These are phyloP conservation scores for Lethocerus indicus DNA, from an alignment of 1,140 invertebrate species.

Conservation along the genomic window DNA sequence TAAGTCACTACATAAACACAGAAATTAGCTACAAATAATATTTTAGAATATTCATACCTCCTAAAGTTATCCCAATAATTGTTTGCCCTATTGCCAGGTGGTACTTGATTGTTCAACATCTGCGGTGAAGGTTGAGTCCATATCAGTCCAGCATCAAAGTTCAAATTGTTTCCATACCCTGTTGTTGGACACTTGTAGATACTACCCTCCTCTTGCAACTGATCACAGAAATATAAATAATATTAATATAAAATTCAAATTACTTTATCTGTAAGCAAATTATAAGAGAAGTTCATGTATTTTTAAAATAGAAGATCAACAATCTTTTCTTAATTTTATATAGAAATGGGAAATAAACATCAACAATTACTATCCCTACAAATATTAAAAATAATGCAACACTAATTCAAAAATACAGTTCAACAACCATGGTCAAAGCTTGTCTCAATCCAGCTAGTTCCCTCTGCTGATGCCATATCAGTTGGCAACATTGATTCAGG, in stretches of 20 bases:
- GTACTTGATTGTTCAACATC: slow-evolving; percentile 69
- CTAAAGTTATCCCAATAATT: slow-evolving; percentile 86
- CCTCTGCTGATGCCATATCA: slow-evolving; percentile 39
- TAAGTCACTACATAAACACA: too few relatives aligned
- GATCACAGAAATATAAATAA: too few relatives aligned
- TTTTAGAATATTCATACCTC: too few relatives aligned
- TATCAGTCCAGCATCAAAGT: slow-evolving; percentile 14
- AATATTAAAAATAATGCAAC: background rate
- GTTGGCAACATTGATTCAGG: slow-evolving; percentile 41
- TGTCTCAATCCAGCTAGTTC: slow-evolving; percentile 33
- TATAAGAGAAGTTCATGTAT: too few relatives aligned
- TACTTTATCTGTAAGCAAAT: too few relatives aligned
- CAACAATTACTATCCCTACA: too few relatives aligned
- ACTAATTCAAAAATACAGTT: background rate
- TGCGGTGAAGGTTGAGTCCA: slow-evolving; percentile 15
- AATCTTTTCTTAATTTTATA: too few relatives aligned
- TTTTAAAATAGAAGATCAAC: too few relatives aligned
- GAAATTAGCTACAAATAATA: too few relatives aligned
- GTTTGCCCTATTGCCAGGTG: slow-evolving; percentile 69
- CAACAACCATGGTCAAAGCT: slow-evolving; percentile 20
- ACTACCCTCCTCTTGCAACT: slow-evolving; percentile 25
- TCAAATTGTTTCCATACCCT: slow-evolving; percentile 17
- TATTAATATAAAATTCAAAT: too few relatives aligned
- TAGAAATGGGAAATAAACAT: too few relatives aligned
- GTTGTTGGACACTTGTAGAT: slow-evolving; percentile 11